phyloP scores from a whole-genome alignment of 2,797 vertebrate genomes.

The Darevskia nairensis region DNA sequence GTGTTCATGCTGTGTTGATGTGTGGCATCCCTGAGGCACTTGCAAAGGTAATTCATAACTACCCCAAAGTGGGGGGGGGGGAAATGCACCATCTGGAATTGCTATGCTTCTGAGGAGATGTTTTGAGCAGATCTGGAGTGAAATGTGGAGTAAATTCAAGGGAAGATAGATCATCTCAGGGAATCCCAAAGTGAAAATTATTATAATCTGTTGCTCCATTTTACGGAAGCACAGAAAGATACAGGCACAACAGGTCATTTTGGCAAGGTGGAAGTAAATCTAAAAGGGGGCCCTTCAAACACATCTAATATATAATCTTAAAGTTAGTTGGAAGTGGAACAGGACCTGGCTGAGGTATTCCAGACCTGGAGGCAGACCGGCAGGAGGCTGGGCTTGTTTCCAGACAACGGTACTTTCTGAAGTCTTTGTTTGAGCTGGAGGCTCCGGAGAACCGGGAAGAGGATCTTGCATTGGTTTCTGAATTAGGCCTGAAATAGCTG shows the following conservation, averaged over 20 bases:
- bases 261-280: background rate
- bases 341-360: constrained; percentile 91
- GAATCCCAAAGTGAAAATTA: background rate
- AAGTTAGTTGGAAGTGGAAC: constrained; percentile 41
- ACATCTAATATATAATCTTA: background rate
- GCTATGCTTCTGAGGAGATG: background rate
- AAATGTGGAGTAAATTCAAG: background rate
- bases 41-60: background rate
- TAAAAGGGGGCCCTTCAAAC: background rate
- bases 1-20: background rate
- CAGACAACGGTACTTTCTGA: constrained; percentile 44
- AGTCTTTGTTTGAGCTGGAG: constrained; percentile 24
- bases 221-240: background rate
- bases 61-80: background rate
- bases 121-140: background rate
- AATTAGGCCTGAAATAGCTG: constrained; percentile 66
- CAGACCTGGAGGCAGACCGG: constrained; percentile 87
- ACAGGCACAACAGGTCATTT: background rate
- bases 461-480: constrained; percentile 55
- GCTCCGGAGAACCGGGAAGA: constrained; percentile 72
- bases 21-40: background rate
- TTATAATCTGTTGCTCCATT: background rate
- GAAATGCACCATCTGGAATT: background rate
- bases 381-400: constrained; percentile 65
- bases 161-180: background rate